These are phyloP conservation scores for Oreotrochilus melanogaster DNA, from an alignment of 2,113 vertebrate species.

Conservation along the genomic window DNA sequence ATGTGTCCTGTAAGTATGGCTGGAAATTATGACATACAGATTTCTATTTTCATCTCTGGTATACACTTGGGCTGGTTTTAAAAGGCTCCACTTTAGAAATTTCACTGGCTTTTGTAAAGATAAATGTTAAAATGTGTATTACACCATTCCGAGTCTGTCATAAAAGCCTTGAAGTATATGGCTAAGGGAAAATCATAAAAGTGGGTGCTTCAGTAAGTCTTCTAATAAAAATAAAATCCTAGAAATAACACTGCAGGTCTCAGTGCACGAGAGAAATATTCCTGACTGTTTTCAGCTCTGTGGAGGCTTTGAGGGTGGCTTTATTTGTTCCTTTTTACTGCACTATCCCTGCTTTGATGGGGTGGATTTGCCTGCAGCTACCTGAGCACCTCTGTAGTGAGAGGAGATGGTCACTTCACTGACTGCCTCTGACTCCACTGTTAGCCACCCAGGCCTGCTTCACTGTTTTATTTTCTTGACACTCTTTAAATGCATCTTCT, in stretches of 20 bases:
- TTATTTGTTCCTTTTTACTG: background rate
- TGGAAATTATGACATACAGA: background rate
- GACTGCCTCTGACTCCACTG: background rate
- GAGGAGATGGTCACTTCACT: background rate
- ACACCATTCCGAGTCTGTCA: background rate
- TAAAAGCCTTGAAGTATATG: background rate
- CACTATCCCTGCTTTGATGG: background rate
- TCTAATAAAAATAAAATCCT: background rate
- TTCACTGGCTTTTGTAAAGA: background rate
- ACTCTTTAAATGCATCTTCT: background rate
- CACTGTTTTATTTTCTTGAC: background rate
- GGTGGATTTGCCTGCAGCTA: background rate
- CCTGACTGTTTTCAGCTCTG: background rate
- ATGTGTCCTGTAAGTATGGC: conserved; percentile 94
- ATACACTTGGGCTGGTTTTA: background rate
- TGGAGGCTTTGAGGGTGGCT: background rate
- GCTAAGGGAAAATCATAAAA: background rate
- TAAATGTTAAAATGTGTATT: background rate
- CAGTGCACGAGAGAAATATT: background rate
- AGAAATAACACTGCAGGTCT: background rate
- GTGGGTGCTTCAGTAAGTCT: background rate
- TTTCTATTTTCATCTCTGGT: background rate
- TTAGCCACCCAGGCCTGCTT: background rate
- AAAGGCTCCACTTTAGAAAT: background rate
- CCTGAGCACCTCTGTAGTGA: background rate